Percentiles rank a stretch among this genome's conserved stretches.
phyloP scores from a whole-genome alignment of 2,797 vertebrate genomes.

The Fratercula arctica region DNA sequence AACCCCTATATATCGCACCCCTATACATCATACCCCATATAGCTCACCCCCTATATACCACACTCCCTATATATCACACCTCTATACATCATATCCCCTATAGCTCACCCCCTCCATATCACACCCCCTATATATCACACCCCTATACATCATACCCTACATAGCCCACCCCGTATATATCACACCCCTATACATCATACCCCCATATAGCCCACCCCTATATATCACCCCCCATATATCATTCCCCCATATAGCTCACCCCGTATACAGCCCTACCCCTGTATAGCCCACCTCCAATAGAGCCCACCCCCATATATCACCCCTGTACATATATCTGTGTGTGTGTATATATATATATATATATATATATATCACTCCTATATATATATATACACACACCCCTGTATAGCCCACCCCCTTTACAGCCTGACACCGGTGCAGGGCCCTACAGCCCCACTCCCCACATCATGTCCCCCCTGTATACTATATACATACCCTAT shows the following conservation, averaged over 20 bases:
- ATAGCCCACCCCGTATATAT: not conserved
- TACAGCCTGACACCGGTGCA: rapidly evolving
- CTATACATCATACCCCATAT: not conserved
- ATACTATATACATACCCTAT: no score
- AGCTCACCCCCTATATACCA: no score
- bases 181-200: not conserved
- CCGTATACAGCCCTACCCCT: not conserved
- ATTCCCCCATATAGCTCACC: not conserved
- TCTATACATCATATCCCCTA: no score
- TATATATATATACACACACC: no score
- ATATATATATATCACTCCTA: no score
- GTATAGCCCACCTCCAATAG: not conserved
- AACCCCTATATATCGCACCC: no score
- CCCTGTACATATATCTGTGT: no score
- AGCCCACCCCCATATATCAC: not conserved
- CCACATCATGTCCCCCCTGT: not conserved
- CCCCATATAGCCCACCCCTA: not conserved
- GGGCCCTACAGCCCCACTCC: not conserved
- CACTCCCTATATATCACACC: no score
- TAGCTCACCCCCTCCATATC: no score
- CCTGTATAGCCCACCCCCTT: not conserved
- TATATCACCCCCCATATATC: not conserved
- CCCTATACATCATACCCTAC: not conserved
- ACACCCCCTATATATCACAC: not conserved
- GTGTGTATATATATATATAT: no score